Evolutionary conservation across 2,888 invertebrate species (phyloP), one percentile per base, ranked within the genome.

Genomic region (Chrysina gloriosa): DNA sequence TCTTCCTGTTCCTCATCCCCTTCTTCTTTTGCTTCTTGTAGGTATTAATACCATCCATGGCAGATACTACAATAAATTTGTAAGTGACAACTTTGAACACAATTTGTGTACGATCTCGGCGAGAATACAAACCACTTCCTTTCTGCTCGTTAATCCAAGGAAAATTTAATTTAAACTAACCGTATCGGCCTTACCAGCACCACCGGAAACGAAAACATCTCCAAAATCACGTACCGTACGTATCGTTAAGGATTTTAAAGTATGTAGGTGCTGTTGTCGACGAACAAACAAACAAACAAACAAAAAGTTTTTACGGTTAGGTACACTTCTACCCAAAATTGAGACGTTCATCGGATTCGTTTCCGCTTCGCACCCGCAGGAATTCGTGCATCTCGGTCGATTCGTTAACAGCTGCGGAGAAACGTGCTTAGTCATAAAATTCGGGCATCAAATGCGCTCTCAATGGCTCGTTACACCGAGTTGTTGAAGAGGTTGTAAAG

Each of bases 351-450:
- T 61, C 58, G 34, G 56, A 56, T 42, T 42, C 58, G 45, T 61
- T 61, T 61, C 50, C 27, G 56, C 39, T 39, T 65, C 56, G 54
- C 25, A 11, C 61, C 61, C 47, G 11, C 36, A 63, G 19, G 42
- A 58, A 42, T 61, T 25, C 58, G 29, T 36, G 50, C 34, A 63
- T 50, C 27, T 48, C 23, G 23, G 5, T 36, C 29, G 34, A 63
- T 63, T 63, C 48, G 36, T 48, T 63, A 48, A 47, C 63, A 42
- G 39, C 58, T 42, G 58, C 42, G 27, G 27, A 29, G 25, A 63
- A 70, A 70, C 70, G 70, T 70, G 70, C 67, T 63, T 63, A 52
- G 31, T 63, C 70, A 70, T 48, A 63, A 42, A 65, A 61, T 68
- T 68, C 52, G 65, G 16, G 63, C 68, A 70, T 70, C 63, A 65